Conservation (phyloP, 1,140 invertebrate species). For the Trialeurodes vaporariorum region DNA sequence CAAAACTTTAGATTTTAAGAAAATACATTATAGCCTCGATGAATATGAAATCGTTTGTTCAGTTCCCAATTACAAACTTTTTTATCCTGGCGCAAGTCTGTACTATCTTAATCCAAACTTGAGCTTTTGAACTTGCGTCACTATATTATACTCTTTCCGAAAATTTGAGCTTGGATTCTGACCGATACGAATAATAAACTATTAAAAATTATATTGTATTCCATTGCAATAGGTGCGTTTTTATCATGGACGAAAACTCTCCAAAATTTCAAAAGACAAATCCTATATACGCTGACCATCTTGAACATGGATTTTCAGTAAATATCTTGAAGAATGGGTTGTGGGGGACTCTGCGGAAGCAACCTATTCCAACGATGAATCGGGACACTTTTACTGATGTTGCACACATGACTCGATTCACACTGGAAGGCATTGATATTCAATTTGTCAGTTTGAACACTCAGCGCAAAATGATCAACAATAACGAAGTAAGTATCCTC, state of each 20-base stretch:
- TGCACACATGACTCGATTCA: background rate
- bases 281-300: conserved; percentile 49
- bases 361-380: conserved; percentile 38
- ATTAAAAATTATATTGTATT: no score
- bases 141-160: no score
- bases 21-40: no score
- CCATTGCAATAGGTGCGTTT: conserved; percentile 45
- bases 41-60: no score
- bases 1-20: no score
- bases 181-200: no score
- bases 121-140: no score
- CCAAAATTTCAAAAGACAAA: conserved; percentile 48
- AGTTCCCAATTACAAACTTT: no score
- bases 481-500: background rate
- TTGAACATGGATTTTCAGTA: conserved; percentile 56
- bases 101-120: no score
- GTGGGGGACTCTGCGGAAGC: conserved; percentile 70
- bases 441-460: background rate
- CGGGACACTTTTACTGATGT: background rate
- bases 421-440: background rate
- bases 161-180: no score
- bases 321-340: conserved; percentile 60
- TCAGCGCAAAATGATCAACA: background rate
- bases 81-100: no score
- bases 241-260: conserved; percentile 49